Percentiles rank a stretch among this genome's conserved stretches.
phyloP scores from a whole-genome alignment of 2,888 invertebrate genomes.

The Caenorhabditis sp. region DNA sequence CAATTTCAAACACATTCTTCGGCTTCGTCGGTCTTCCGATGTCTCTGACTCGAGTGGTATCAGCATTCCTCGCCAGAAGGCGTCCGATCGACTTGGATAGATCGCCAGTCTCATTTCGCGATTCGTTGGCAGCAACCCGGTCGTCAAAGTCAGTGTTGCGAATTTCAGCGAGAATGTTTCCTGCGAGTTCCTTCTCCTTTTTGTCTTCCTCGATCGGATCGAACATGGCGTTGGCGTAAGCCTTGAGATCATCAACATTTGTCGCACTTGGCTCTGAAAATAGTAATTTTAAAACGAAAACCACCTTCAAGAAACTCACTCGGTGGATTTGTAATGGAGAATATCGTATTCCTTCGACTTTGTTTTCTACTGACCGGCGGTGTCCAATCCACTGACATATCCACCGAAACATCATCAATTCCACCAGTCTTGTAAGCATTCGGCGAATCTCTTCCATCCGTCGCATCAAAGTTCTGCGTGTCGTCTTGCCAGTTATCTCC shows the following conservation, averaged over 20 bases:
- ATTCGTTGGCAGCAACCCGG: constrained; percentile 58
- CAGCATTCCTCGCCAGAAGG: constrained; percentile 76
- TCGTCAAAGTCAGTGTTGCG: constrained; percentile 69
- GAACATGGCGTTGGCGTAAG: constrained; percentile 70
- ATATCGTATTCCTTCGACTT: constrained; percentile 77
- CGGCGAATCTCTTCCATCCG: constrained; percentile 64
- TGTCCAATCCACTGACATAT: constrained; percentile 79
- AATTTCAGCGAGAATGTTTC: constrained; percentile 65
- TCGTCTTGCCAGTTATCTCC: constrained; percentile 43
- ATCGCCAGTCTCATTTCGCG: constrained; percentile 62
- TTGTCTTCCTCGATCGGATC: constrained; percentile 77
- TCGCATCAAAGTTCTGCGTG: constrained; percentile 29
- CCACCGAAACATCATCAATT: constrained; percentile 74
- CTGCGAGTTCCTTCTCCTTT: constrained; percentile 72
- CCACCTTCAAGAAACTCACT: constrained; percentile 37
- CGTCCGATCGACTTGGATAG: constrained; percentile 73
- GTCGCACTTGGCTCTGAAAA: constrained; percentile 63
- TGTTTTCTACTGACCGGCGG: constrained; percentile 72
- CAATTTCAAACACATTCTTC: constrained; percentile 78
- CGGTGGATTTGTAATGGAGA: constrained; percentile 64
- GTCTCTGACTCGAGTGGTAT: constrained; percentile 75
- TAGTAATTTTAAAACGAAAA: not conserved
- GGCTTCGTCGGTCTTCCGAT: constrained; percentile 74
- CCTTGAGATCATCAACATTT: constrained; percentile 72
- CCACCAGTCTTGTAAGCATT: constrained; percentile 60